phyloP scores from a whole-genome alignment of 2,888 invertebrate species.

The Nomada goodeniana region DNA sequence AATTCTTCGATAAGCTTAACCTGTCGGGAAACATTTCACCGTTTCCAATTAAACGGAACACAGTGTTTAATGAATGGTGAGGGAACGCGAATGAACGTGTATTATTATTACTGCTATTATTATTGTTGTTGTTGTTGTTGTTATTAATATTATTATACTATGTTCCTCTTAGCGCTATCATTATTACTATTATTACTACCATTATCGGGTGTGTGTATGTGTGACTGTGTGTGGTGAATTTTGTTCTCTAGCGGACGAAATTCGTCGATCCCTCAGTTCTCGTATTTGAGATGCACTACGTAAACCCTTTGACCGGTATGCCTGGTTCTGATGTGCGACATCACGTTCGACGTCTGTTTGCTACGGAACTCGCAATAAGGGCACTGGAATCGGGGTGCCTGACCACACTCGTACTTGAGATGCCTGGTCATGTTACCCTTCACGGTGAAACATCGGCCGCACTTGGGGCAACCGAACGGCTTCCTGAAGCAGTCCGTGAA shows the following conservation, averaged over 20 bases:
- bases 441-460: conserved; percentile 79
- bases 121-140: too few species aligned
- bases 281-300: conserved; percentile 67
- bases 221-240: background rate
- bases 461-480: conserved; percentile 80
- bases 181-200: too few species aligned
- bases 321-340: conserved; percentile 78
- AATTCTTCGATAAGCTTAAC: too few species aligned
- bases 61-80: too few species aligned
- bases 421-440: conserved; percentile 82
- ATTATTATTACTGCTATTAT: too few species aligned
- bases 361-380: conserved; percentile 81
- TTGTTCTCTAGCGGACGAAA: conserved; percentile 23
- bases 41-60: too few species aligned
- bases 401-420: conserved; percentile 81
- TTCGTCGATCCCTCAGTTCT: conserved; percentile 44
- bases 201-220: background rate
- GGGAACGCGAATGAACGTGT: too few species aligned
- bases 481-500: conserved; percentile 65
- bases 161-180: too few species aligned
- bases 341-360: conserved; percentile 81
- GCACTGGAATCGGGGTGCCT: conserved; percentile 80
- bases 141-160: too few species aligned
- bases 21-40: too few species aligned
- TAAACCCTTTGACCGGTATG: conserved; percentile 73